These are phyloP conservation scores for Laothoe populi DNA, from an alignment of 2,888 invertebrate genomes.

Conservation along the genomic window DNA sequence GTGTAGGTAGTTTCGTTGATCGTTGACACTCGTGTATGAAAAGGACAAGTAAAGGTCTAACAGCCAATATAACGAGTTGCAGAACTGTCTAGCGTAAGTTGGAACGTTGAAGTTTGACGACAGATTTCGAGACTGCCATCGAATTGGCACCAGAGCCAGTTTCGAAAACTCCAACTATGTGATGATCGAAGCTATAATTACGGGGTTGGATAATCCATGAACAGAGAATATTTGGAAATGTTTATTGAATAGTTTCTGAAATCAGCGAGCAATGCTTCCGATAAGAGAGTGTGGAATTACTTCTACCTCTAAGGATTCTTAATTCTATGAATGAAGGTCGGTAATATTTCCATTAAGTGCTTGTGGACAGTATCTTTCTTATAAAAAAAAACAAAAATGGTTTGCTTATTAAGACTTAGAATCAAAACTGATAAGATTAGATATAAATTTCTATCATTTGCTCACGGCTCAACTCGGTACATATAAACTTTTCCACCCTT, in stretches of 20 bases:
- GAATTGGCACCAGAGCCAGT: conserved; percentile 39
- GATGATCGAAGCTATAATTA: conserved; percentile 39
- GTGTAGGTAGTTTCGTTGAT: conserved; percentile 7
- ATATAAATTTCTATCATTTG: too few relatives aligned
- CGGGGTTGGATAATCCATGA: conserved; percentile 29
- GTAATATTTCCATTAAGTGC: too few relatives aligned
- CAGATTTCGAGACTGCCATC: conserved; percentile 49
- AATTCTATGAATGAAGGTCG: not conserved
- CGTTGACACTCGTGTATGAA: conserved; percentile 40
- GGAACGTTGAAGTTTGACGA: conserved; percentile 64
- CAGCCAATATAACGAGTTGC: conserved; percentile 60
- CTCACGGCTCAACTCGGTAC: too few relatives aligned
- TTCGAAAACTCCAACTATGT: conserved; percentile 26
- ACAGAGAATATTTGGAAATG: conserved; percentile 15
- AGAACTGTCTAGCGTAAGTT: conserved; percentile 54
- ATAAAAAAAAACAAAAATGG: too few relatives aligned
- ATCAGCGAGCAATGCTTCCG: conserved; percentile 10
- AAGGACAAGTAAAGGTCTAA: conserved; percentile 50
- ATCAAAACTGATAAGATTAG: too few relatives aligned
- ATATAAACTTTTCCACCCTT: too few relatives aligned
- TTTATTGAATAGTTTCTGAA: conserved; percentile 28
- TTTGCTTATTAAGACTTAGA: too few relatives aligned
- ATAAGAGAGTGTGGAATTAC: conserved; percentile 13
- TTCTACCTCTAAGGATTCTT: not conserved
- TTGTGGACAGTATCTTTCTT: too few relatives aligned